phyloP scores from a whole-genome alignment of 2,888 invertebrate species.

The Eupithecia subumbrata region DNA sequence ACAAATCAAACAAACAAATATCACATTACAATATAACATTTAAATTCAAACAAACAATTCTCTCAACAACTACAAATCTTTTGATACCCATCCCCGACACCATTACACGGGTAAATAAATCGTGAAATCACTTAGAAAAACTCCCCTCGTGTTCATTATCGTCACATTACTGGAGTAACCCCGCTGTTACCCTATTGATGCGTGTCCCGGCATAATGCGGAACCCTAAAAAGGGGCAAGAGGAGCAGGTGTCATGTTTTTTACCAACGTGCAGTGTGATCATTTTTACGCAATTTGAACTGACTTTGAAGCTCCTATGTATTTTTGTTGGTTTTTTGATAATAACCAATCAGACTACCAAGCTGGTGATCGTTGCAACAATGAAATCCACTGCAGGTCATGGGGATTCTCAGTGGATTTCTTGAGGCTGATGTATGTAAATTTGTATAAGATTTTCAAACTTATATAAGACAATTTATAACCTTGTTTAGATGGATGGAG shows the following conservation, averaged over 20 bases:
- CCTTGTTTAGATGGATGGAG: too few relatives aligned
- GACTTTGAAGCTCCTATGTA: not conserved
- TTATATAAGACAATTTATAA: too few relatives aligned
- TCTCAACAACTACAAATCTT: conserved; percentile 1
- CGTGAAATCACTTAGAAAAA: conserved; percentile 11
- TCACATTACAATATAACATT: not conserved
- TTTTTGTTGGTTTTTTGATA: not conserved
- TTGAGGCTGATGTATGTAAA: too few relatives aligned
- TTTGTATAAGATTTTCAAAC: too few relatives aligned
- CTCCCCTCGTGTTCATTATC: conserved; percentile 13
- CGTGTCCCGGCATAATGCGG: conserved; percentile 13
- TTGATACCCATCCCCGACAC: not conserved
- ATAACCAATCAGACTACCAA: not conserved
- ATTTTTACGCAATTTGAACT: not conserved
- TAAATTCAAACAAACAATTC: not conserved
- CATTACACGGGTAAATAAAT: conserved; percentile 9
- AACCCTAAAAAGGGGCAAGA: not conserved
- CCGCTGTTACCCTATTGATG: not conserved
- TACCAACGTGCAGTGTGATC: not conserved
- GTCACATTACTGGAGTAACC: conserved; percentile 4
- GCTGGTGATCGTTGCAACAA: too few relatives aligned
- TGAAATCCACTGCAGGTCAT: too few relatives aligned
- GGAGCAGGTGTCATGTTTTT: not conserved
- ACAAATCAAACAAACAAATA: not conserved
- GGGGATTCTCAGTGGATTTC: not conserved